Evolutionary conservation across 2,888 invertebrate species (phyloP), one percentile per base, ranked within the genome.

Genomic region (Pyrgus malvae): DNA sequence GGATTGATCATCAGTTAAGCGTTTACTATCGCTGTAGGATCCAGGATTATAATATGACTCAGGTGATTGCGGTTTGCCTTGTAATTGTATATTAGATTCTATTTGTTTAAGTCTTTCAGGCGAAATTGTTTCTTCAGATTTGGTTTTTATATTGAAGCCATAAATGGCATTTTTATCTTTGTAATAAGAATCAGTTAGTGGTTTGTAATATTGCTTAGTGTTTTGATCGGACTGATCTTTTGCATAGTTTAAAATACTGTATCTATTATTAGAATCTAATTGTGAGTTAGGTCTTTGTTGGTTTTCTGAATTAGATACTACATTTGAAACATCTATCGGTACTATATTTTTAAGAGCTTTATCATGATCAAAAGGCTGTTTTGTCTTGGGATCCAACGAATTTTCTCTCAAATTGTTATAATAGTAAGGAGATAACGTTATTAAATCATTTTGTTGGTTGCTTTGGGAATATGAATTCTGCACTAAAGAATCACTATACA

Each of bases 261-360:
- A 80, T 56, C 73, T 74, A 33, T 72, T 73, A 53, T 51, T 74
- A 40, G 58, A 65, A 35, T 83, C 81, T 23, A 67, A 61, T 6
- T 56, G 65, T 9, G 64, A 53, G 16, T 66, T 50, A 7, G 61
- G 56, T 66, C 83, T 85, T 2, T 62, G 31, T 55, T 76, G 72
- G 4, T 70, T 59, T 37, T 85, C 83, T 17, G 78, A 74, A 60
- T 80, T 83, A 12, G 76, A 65, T 8, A 90, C 79, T 23, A 87
- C 84, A 60, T 90, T 91, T 27, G 89, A 83, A 2, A 87, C 80
- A 63, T 87, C 90, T 42, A 90, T 87, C 1, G 90, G 83, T 14
- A 90, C 86, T 55, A 90, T 88, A 68, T 84, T 88, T 75, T 89
- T 90, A 46, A 90, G 68, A 1, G 88, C 90, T 63, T 87, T 91